Percentiles rank a stretch among this genome's conserved stretches.
Evolutionary conservation across 2,888 invertebrate species (phyloP).

Genomic region (Chrysolina americana): DNA sequence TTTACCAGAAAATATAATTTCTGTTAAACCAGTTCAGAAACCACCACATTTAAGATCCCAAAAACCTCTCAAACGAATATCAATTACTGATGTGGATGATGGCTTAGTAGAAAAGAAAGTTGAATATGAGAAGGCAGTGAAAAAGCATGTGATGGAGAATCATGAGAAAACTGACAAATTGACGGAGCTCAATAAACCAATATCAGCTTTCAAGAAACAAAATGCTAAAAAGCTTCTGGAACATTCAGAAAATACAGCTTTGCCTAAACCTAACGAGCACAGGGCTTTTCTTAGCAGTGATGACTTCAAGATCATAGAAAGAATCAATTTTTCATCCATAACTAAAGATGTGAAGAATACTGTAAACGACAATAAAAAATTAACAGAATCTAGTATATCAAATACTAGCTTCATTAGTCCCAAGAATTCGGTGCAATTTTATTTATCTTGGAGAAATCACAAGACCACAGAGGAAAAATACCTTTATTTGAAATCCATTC

Average conservation of each 20-base stretch:
- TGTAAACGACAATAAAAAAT: constrained; percentile 45
- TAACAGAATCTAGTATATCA: constrained; percentile 42
- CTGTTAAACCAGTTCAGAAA: constrained; percentile 73
- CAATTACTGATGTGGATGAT: constrained; percentile 56
- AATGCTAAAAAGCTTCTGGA: constrained; percentile 39
- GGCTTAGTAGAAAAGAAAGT: constrained; percentile 21
- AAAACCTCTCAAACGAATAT: constrained; percentile 74
- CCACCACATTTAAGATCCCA: constrained; percentile 78
- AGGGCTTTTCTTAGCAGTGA: constrained; percentile 52
- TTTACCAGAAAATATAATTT: constrained; percentile 62
- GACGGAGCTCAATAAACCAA: constrained; percentile 26
- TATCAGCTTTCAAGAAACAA: constrained; percentile 44
- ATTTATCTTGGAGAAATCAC: constrained; percentile 75
- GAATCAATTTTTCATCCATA: constrained; percentile 32
- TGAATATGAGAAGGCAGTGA: constrained; percentile 39
- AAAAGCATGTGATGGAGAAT: constrained; percentile 50
- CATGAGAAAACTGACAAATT: constrained; percentile 36
- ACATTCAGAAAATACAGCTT: constrained; percentile 35
- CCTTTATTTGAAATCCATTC: constrained; percentile 75
- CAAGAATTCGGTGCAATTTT: constrained; percentile 78
- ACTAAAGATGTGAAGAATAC: constrained; percentile 47
- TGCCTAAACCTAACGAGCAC: constrained; percentile 43
- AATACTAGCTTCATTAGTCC: constrained; percentile 69
- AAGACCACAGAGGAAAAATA: constrained; percentile 71
- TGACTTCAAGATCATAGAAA: constrained; percentile 59